A percentile compares a stretch with the other conserved stretches of the same genome.
These are phyloP conservation scores for Plumapathes pennacea DNA, from an alignment of 92 coral and sea anemone species.

Conservation along the genomic window DNA sequence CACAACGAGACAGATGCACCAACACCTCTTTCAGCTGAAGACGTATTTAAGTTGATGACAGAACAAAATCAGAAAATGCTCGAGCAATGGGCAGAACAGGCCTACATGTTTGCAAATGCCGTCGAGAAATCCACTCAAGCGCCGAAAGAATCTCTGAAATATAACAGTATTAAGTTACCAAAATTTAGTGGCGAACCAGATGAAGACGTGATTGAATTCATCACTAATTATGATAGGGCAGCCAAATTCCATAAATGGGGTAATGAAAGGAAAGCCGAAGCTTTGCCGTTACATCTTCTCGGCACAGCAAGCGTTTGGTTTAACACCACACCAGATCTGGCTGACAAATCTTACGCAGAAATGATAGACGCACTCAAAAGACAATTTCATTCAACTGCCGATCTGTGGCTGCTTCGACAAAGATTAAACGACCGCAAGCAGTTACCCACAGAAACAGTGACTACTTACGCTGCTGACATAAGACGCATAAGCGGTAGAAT, in stretches of 20 bases:
- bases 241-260: constrained; percentile 7
- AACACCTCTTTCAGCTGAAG: no score
- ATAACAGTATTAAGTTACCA: constrained; percentile 5
- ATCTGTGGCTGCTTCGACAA: constrained; percentile 1
- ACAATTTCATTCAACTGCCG: constrained; percentile 3
- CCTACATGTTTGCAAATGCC: no score
- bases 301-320: constrained; percentile 3
- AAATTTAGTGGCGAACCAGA: constrained; percentile 1
- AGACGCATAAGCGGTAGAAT: constrained; percentile 1
- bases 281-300: background rate
- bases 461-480: constrained; percentile 3
- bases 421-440: constrained; percentile 5
- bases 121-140: no score
- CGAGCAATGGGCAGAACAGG: no score
- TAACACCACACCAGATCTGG: background rate
- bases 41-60: no score
- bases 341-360: background rate
- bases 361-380: constrained; percentile 1
- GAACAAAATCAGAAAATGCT: no score
- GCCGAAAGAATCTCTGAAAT: no score
- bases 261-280: background rate
- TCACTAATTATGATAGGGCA: constrained; percentile 3
- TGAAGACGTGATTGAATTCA: constrained; percentile 5
- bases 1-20: no score
- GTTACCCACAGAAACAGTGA: constrained; percentile 1